Conservation (phyloP, 2,113 vertebrate genomes). For the Planiliza haematocheilus region DNA sequence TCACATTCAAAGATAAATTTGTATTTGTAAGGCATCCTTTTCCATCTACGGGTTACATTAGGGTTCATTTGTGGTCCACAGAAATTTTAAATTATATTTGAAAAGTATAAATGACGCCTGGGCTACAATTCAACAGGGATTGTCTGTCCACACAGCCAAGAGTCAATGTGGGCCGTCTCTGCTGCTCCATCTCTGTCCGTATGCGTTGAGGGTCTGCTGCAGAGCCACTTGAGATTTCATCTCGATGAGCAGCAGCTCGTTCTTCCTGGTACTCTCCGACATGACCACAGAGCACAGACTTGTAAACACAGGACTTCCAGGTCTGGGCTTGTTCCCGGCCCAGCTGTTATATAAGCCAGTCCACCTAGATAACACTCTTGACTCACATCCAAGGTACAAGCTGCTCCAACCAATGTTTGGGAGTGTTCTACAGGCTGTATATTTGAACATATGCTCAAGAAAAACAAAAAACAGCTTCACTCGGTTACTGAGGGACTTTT, state of each 20-base stretch:
- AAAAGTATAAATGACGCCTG: too few species aligned
- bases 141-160: too few species aligned
- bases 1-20: too few species aligned
- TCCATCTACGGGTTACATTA: too few species aligned
- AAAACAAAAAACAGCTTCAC: constrained; percentile 1
- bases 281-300: constrained; percentile 35
- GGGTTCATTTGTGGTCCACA: not conserved
- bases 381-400: constrained; percentile 57
- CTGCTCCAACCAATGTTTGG: constrained; percentile 41
- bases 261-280: constrained; percentile 52
- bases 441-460: constrained; percentile 19
- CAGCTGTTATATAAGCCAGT: constrained; percentile 51
- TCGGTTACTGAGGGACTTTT: too few species aligned
- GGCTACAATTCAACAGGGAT: not conserved
- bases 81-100: constrained; percentile 2
- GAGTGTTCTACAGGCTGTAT: constrained; percentile 24
- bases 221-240: constrained; percentile 14
- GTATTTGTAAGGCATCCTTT: too few species aligned
- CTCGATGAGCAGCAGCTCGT: constrained; percentile 33
- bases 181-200: not conserved
- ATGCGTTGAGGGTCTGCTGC: constrained; percentile 9
- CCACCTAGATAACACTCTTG: constrained; percentile 39
- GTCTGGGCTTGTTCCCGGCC: constrained; percentile 52
- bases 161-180: too few species aligned
- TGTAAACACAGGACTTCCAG: constrained; percentile 79